Conservation (phyloP, 2,797 vertebrate species). For the Masticophis lateralis region DNA sequence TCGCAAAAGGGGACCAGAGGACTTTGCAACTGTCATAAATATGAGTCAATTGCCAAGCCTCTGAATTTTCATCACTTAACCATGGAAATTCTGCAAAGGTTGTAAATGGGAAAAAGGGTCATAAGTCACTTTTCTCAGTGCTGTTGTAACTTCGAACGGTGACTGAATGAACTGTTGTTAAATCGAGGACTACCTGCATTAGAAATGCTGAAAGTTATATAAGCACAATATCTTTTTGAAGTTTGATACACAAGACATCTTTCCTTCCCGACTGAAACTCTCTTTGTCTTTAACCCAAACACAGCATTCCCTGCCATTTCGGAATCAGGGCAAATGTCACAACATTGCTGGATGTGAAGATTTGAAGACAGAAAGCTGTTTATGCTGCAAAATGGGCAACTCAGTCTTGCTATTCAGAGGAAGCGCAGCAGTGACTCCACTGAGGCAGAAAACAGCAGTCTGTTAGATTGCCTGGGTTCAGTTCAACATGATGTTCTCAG, state of each 20-base stretch:
- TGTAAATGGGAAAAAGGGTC: not conserved
- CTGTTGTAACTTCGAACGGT: not conserved
- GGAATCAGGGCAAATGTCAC: conserved; percentile 12
- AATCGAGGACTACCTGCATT: not conserved
- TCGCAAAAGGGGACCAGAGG: too few relatives aligned
- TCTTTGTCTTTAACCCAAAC: not conserved
- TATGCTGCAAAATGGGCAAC: not conserved
- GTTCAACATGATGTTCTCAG: conserved; percentile 22
- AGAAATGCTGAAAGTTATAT: not conserved
- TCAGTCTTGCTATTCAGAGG: conserved; percentile 21
- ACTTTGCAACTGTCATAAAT: too few relatives aligned
- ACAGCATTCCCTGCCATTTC: conserved; percentile 32
- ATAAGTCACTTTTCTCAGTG: not conserved
- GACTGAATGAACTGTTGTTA: not conserved
- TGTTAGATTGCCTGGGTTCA: conserved; percentile 28
- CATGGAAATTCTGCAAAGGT: too few relatives aligned
- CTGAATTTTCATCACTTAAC: too few relatives aligned
- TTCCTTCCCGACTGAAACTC: not conserved
- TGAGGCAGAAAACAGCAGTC: conserved; percentile 14
- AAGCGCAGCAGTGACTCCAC: not conserved
- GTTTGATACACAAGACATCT: not conserved
- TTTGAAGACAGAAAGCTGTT: conserved; percentile 12
- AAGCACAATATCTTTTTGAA: not conserved
- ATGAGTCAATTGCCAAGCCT: too few relatives aligned
- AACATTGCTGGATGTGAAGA: not conserved